Percentiles rank a stretch among this genome's conserved stretches.
phyloP scores from a whole-genome alignment of 2,797 vertebrate genomes.

The Trachops cirrhosus region DNA sequence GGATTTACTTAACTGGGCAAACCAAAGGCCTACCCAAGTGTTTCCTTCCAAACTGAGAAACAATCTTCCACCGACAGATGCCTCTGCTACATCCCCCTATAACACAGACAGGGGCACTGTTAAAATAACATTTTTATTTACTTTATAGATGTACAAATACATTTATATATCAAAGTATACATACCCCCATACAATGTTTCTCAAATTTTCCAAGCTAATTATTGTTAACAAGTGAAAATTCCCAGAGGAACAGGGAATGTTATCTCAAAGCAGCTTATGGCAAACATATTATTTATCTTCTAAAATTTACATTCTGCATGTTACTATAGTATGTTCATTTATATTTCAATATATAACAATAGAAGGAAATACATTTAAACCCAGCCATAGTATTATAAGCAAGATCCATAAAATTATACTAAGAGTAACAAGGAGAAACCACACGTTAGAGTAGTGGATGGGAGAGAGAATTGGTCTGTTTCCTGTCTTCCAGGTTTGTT shows the following conservation, averaged over 20 bases:
- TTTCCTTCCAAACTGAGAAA: background rate
- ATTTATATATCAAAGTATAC: background rate
- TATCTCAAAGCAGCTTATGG: background rate
- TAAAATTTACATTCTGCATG: conserved; percentile 18
- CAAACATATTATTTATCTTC: background rate
- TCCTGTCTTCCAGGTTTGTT: background rate
- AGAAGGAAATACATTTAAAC: conserved; percentile 6
- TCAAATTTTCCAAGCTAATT: conserved; percentile 32
- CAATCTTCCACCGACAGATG: background rate
- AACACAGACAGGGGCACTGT: background rate
- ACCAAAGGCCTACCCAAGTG: background rate
- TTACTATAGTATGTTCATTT: background rate
- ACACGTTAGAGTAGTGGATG: background rate
- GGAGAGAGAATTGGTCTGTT: background rate
- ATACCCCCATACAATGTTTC: background rate
- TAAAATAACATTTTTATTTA: background rate
- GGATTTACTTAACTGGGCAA: background rate
- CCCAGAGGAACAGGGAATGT: background rate
- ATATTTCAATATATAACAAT: background rate
- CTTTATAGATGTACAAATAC: background rate
- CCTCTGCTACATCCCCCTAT: background rate
- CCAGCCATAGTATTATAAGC: background rate
- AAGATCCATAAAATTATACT: background rate
- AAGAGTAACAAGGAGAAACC: background rate
- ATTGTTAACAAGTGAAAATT: conserved; percentile 17